A percentile compares a stretch with the other conserved stretches of the same genome.
These are phyloP conservation scores for Nannoperca australis DNA, from an alignment of 2,797 vertebrate species.

Conservation along the genomic window DNA sequence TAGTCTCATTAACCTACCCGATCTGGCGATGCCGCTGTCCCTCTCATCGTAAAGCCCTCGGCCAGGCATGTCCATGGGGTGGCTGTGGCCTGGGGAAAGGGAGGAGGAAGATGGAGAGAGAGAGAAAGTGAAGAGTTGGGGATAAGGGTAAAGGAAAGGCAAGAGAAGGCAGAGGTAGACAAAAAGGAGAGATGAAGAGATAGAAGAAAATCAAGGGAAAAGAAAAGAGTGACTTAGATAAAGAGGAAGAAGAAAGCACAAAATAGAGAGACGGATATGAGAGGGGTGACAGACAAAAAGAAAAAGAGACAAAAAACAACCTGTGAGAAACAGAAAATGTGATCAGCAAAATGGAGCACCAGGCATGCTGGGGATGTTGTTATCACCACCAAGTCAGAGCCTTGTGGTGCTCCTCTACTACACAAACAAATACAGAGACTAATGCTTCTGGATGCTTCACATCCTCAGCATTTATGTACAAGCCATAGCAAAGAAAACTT, in stretches of 20 bases:
- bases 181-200: conserved; percentile 1
- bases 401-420: not conserved
- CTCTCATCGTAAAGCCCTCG: conserved; percentile 92
- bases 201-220: not conserved
- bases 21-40: conserved; percentile 98
- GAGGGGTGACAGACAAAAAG: not conserved
- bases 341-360: not conserved
- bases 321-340: conserved; percentile 21
- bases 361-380: conserved; percentile 22
- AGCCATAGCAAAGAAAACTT: not conserved
- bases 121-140: not conserved
- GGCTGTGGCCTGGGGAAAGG: conserved; percentile 92
- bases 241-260: conserved; percentile 3
- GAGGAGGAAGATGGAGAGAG: not conserved
- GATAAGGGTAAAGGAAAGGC: not conserved
- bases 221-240: not conserved
- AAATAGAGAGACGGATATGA: not conserved
- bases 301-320: not conserved
- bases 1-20: conserved; percentile 88
- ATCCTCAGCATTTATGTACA: not conserved
- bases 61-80: conserved; percentile 99
- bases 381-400: not conserved
- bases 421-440: not conserved
- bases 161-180: not conserved
- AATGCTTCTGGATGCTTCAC: not conserved